Conservation (phyloP, 1,140 invertebrate genomes). For the Hetaerina americana region DNA sequence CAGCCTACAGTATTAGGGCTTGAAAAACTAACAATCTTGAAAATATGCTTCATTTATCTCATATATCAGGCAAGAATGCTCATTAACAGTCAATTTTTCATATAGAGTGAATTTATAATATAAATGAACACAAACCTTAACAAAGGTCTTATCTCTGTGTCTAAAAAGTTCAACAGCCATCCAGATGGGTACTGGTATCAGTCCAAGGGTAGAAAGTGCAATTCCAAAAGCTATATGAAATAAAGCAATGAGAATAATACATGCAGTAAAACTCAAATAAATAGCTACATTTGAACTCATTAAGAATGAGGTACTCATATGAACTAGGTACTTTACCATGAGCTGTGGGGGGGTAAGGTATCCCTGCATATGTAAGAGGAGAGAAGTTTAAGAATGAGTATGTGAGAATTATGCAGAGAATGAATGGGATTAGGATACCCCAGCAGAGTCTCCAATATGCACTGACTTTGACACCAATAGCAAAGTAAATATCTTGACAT, state of each 20-base stretch:
- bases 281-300: too few species aligned
- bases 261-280: too few species aligned
- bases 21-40: too few species aligned
- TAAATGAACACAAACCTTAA: background rate
- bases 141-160: conserved; percentile 13
- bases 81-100: background rate
- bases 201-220: conserved; percentile 37
- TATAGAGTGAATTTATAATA: too few species aligned
- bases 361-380: conserved; percentile 35
- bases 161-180: conserved; percentile 22
- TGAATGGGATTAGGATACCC: conserved; percentile 53
- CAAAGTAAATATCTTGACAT: conserved; percentile 60
- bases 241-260: background rate
- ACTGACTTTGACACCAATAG: conserved; percentile 54
- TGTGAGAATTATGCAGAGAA: conserved; percentile 54
- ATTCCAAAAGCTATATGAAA: conserved; percentile 29
- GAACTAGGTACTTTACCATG: conserved; percentile 10
- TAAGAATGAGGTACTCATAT: too few species aligned
- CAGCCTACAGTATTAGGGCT: too few species aligned
- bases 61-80: background rate
- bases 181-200: conserved; percentile 43
- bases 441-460: conserved; percentile 70
- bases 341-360: conserved; percentile 16
- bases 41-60: too few species aligned
- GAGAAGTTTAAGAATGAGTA: conserved; percentile 42